These are phyloP conservation scores for Drosophila arawakana DNA, from an alignment of 1,140 invertebrate genomes.

Conservation along the genomic window DNA sequence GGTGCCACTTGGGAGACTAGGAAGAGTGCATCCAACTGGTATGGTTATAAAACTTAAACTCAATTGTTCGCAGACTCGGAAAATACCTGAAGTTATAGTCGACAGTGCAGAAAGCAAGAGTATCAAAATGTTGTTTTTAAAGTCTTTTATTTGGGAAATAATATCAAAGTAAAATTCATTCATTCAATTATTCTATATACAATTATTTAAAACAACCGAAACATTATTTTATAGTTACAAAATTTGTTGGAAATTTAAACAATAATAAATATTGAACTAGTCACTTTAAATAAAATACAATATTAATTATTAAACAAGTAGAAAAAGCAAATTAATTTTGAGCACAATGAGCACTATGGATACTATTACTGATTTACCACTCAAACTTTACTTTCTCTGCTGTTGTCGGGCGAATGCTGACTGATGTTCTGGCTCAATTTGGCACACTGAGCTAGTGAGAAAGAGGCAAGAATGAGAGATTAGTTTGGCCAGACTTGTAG, in stretches of 20 bases:
- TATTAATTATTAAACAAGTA: too few relatives aligned
- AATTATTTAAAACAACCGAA: too few relatives aligned
- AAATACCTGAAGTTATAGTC: conserved; percentile 11
- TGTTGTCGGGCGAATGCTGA: conserved; percentile 45
- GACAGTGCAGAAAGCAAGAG: conserved; percentile 2
- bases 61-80: conserved; percentile 18
- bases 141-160: background rate
- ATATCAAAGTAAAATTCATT: too few relatives aligned
- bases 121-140: background rate
- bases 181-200: too few relatives aligned
- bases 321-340: too few relatives aligned
- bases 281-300: too few relatives aligned
- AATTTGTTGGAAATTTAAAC: too few relatives aligned
- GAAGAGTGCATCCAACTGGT: conserved; percentile 58
- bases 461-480: conserved; percentile 2
- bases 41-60: conserved; percentile 18
- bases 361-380: background rate
- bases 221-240: too few relatives aligned
- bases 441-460: conserved; percentile 36
- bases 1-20: conserved; percentile 53
- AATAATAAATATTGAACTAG: too few relatives aligned
- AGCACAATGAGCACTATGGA: background rate
- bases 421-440: conserved; percentile 39
- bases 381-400: conserved; percentile 59
- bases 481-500: background rate